Evolutionary conservation across 2,113 vertebrate genomes (phyloP).

Genomic region (Macrotus californicus): DNA sequence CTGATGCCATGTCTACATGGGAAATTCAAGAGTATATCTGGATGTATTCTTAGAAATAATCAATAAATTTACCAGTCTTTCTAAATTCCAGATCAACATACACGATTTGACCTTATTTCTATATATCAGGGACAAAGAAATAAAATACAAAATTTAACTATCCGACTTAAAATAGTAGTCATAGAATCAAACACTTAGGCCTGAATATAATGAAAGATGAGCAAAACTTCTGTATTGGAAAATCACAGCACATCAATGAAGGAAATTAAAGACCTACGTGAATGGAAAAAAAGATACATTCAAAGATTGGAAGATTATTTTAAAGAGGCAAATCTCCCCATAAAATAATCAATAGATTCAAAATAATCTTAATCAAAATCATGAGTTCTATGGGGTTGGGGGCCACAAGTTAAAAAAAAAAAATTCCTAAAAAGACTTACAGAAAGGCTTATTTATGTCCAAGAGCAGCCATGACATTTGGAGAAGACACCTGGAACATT

Average conservation of each 20-base stretch:
- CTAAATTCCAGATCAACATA: background rate
- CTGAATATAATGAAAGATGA: background rate
- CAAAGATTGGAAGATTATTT: background rate
- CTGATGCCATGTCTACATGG: background rate
- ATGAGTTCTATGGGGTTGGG: background rate
- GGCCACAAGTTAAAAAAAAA: background rate
- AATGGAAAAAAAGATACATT: background rate
- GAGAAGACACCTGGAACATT: background rate
- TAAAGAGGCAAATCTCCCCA: background rate
- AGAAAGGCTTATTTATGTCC: background rate
- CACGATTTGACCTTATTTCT: background rate
- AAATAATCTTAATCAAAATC: background rate
- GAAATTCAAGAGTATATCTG: background rate
- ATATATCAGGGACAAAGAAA: background rate
- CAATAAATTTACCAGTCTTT: background rate
- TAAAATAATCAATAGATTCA: background rate
- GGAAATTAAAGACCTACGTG: background rate
- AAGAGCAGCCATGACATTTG: background rate
- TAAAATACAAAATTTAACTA: background rate
- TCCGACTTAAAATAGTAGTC: background rate
- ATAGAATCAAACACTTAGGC: background rate
- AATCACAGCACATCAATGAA: background rate
- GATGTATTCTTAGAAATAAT: background rate
- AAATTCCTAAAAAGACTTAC: background rate
- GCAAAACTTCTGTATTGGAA: background rate